These are phyloP conservation scores for Holacanthella duospinosa DNA, from an alignment of 2,888 invertebrate species.

Conservation along the genomic window DNA sequence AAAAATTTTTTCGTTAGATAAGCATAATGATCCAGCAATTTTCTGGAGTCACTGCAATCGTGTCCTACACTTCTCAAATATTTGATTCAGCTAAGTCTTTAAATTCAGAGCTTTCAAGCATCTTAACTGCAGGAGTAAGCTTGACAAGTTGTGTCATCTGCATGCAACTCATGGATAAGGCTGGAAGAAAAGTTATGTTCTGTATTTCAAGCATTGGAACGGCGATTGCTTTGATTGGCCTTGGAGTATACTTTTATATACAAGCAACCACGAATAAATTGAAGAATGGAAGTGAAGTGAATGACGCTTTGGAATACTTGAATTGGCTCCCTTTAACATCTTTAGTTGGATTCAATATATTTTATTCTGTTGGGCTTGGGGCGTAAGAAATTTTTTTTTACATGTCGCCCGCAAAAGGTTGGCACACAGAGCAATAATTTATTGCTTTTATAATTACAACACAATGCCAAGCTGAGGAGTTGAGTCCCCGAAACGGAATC, in stretches of 20 bases:
- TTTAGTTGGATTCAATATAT: not conserved
- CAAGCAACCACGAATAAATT: not conserved
- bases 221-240: not conserved
- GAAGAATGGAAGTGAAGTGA: not conserved
- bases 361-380: not conserved
- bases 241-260: not conserved
- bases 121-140: not conserved
- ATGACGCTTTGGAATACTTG: not conserved
- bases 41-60: not conserved
- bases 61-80: not conserved
- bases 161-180: not conserved
- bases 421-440: not conserved
- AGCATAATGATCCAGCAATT: not conserved
- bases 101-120: not conserved
- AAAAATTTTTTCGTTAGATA: not conserved
- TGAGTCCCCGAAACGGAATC: no score
- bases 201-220: not conserved
- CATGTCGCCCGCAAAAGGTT: not conserved
- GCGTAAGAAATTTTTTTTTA: not conserved
- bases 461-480: no score
- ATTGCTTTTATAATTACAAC: not conserved
- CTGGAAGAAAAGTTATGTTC: not conserved
- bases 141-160: not conserved
- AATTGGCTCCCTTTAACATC: not conserved
- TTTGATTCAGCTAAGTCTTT: not conserved